phyloP scores from a whole-genome alignment of 2,888 invertebrate genomes.

The Terebella lapidaria region DNA sequence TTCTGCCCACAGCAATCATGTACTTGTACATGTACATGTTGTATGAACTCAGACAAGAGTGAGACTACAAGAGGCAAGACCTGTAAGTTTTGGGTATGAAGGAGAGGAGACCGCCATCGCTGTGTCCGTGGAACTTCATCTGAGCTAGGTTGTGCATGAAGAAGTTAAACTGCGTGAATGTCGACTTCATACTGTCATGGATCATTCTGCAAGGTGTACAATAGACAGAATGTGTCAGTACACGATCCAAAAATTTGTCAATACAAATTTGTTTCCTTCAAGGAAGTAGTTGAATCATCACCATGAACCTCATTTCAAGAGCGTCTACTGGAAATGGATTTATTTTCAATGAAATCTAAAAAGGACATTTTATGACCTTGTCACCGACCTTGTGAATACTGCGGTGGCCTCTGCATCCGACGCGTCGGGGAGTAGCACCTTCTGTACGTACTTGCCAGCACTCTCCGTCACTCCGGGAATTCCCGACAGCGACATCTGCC shows the following conservation, averaged over 20 bases:
- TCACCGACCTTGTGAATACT: conserved; percentile 71
- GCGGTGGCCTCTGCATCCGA: conserved; percentile 94
- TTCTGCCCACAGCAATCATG: too few species aligned
- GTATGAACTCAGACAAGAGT: too few species aligned
- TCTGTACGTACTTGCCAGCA: conserved; percentile 87
- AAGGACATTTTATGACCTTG: too few species aligned
- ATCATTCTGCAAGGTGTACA: conserved; percentile 68
- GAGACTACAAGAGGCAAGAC: too few species aligned
- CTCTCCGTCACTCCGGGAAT: conserved; percentile 86
- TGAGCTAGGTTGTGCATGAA: conserved; percentile 96
- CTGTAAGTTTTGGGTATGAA: conserved; percentile 92
- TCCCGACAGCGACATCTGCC: conserved; percentile 83
- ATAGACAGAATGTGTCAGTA: too few species aligned
- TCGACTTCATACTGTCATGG: conserved; percentile 84
- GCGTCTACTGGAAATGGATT: too few species aligned
- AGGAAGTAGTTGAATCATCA: too few species aligned
- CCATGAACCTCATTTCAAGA: too few species aligned
- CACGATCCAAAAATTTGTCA: too few species aligned
- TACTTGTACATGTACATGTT: too few species aligned
- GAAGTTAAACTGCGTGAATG: conserved; percentile 96
- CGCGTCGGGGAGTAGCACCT: conserved; percentile 78
- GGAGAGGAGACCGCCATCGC: conserved; percentile 64
- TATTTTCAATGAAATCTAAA: too few species aligned
- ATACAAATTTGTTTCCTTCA: too few species aligned
- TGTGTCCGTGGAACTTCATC: conserved; percentile 78